phyloP scores from a whole-genome alignment of 2,113 vertebrate genomes.

The Gymnarchus niloticus region DNA sequence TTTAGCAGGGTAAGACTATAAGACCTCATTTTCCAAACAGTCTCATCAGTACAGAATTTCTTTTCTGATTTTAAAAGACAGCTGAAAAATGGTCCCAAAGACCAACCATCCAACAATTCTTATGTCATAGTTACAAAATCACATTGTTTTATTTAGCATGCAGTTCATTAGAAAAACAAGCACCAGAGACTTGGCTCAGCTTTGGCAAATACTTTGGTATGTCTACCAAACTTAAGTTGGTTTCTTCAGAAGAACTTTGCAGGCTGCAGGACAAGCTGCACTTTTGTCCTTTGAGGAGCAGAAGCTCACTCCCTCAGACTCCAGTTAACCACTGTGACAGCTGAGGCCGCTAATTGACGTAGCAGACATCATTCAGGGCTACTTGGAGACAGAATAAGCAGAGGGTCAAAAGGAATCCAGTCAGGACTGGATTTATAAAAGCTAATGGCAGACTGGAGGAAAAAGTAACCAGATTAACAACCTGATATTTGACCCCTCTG shows the following conservation, averaged over 20 bases:
- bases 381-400: neutral
- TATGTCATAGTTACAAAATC: neutral
- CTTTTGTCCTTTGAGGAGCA: neutral
- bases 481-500: neutral
- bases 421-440: neutral
- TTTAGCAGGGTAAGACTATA: neutral
- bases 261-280: neutral
- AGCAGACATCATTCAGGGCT: neutral
- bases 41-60: neutral
- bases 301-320: neutral
- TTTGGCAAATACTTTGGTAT: neutral
- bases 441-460: neutral
- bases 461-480: neutral
- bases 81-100: neutral
- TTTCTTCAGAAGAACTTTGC: neutral
- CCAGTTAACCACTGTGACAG: neutral
- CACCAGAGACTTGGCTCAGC: neutral
- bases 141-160: neutral
- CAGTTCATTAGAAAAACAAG: neutral
- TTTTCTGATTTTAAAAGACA: neutral
- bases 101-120: no score
- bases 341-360: neutral
- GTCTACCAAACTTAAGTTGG: neutral
- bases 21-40: neutral
- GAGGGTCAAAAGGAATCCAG: neutral